phyloP scores from a whole-genome alignment of 2,797 vertebrate genomes.

The Rhinogobio ventralis region DNA sequence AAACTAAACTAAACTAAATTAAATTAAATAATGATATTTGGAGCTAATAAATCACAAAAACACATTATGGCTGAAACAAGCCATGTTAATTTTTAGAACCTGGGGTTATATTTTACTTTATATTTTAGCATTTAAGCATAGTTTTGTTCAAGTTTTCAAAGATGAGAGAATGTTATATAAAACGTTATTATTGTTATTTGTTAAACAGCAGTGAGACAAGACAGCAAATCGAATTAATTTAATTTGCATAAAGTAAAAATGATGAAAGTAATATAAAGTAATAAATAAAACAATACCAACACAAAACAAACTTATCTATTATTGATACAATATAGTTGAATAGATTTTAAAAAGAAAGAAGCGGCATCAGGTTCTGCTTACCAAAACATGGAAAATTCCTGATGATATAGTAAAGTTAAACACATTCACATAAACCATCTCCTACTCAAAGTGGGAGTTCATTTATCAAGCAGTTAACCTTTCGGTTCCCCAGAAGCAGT shows the following conservation, averaged over 20 bases:
- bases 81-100: too few relatives aligned
- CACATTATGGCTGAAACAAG: too few relatives aligned
- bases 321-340: neutral
- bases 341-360: neutral
- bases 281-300: neutral
- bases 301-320: neutral
- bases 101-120: neutral
- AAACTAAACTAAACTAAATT: too few relatives aligned
- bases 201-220: neutral
- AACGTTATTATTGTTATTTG: neutral
- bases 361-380: neutral
- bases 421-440: slow-evolving; percentile 13
- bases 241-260: neutral
- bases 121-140: neutral
- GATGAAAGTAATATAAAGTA: too few relatives aligned
- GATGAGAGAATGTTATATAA: neutral
- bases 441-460: slow-evolving; percentile 29
- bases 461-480: slow-evolving; percentile 52
- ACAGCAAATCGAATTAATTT: neutral
- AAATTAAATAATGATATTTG: neutral
- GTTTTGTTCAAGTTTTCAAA: neutral
- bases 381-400: neutral
- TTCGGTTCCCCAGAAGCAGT: slow-evolving; percentile 24
- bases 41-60: neutral
- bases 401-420: slow-evolving; percentile 10